Evolutionary conservation across 2,888 invertebrate genomes (phyloP), one percentile per base, ranked within the genome.

Genomic region (Uloborus plumipes): DNA sequence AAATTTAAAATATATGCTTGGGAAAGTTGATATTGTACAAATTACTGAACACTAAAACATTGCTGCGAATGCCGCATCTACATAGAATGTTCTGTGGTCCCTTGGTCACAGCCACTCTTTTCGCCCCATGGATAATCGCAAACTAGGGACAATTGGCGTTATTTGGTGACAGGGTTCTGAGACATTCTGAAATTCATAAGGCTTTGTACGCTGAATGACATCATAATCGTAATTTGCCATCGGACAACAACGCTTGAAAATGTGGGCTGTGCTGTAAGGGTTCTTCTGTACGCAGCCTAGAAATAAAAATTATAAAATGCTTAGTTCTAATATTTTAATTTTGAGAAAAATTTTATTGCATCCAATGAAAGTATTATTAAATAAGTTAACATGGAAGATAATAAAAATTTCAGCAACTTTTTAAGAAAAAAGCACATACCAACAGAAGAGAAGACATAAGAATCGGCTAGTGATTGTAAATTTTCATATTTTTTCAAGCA

Each of bases 211-310:
- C 51, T 70, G 70, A 50, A 81, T 65, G 51, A 70, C 55, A 47
- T 81, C 70, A 26, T 75, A 70, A 47, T 80, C 80, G 50, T 67
- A 73, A 31, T 58, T 70, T 6, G 81, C 49, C 26, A 59, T 22
- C 1, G 70, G 74, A 50, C 81, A 75, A 31, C 81, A 81, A 14
- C 81, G 81, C 51, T 75, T 74, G 59, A 75, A 81, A 11, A 70
- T 26, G 9, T 61, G 62, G 11, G 49, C 58, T 6, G 74, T 49
- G 15, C 50, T 39, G 3, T 50, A 18, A 1, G 81, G 81, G 14
- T 81, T 81, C 16, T 64, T 55, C 20, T 67, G 20, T 0, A 74
- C 50, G 39, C 81, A 69, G 7, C 81, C 81, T 81, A 22, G 1
- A 31, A 61, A 16, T 47, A 39, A 9, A 70, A 58, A 66, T 20